Evolutionary conservation across 1,140 invertebrate species (phyloP).

Genomic region (Gryon sp.): DNA sequence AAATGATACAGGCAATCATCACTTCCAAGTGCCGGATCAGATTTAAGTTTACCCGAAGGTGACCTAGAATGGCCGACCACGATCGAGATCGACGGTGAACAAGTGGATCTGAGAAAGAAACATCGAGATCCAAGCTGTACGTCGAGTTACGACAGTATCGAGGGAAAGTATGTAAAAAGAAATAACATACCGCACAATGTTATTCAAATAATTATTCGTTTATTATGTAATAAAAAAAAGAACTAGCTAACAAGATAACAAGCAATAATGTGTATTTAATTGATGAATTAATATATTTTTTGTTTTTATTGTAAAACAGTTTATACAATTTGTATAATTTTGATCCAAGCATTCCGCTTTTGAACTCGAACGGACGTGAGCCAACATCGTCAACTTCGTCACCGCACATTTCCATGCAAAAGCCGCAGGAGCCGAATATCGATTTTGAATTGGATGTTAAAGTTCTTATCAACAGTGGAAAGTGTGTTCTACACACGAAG

Average conservation of each 20-base stretch:
- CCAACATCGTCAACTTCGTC: slow-evolving; percentile 74
- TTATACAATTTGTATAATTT: slow-evolving; percentile 42
- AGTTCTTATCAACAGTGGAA: slow-evolving; percentile 97
- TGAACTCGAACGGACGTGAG: slow-evolving; percentile 73
- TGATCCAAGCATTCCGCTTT: slow-evolving; percentile 69
- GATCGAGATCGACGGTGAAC: slow-evolving; percentile 83
- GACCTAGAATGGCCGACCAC: slow-evolving; percentile 82
- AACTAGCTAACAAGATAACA: too few species aligned
- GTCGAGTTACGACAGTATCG: slow-evolving; percentile 78
- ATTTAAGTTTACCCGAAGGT: slow-evolving; percentile 83
- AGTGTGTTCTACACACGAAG: slow-evolving; percentile 97
- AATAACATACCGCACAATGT: too few species aligned
- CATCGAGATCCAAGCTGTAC: slow-evolving; percentile 72
- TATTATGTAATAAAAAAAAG: too few species aligned
- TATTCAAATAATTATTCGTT: too few species aligned
- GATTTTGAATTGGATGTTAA: slow-evolving; percentile 98
- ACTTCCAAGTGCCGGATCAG: slow-evolving; percentile 85
- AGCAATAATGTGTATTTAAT: too few species aligned
- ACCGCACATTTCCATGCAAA: slow-evolving; percentile 78
- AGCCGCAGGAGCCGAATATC: slow-evolving; percentile 93
- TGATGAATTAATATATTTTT: neutral
- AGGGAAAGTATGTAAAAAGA: slow-evolving; percentile 76
- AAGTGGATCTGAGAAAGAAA: slow-evolving; percentile 83
- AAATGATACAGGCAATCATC: slow-evolving; percentile 84
- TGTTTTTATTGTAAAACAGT: slow-evolving; percentile 34